phyloP scores from a whole-genome alignment of 2,888 invertebrate species.

The Protonemura montana region DNA sequence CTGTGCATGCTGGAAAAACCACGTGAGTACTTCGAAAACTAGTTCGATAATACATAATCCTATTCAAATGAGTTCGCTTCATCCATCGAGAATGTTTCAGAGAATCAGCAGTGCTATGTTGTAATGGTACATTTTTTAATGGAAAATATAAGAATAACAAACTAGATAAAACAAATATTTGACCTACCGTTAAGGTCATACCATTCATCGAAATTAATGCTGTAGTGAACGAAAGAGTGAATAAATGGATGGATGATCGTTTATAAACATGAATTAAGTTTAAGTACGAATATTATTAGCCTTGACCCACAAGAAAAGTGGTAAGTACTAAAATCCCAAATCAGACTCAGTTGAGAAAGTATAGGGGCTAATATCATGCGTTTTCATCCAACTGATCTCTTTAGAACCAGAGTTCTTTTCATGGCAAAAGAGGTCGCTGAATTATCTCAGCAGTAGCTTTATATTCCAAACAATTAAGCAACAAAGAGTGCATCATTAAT shows the following conservation, averaged over 20 bases:
- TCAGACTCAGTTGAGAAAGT: background rate
- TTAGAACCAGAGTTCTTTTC: background rate
- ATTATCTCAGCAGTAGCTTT: background rate
- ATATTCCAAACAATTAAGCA: slow-evolving; percentile 15
- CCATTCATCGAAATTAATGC: too few species aligned
- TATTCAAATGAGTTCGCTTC: background rate
- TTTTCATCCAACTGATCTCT: background rate
- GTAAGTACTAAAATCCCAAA: background rate
- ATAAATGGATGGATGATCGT: too few species aligned
- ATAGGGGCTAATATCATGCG: background rate
- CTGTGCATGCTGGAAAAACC: background rate
- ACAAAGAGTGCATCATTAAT: slow-evolving; percentile 21
- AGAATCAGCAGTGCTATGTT: too few species aligned
- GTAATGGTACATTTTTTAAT: too few species aligned
- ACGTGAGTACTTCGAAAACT: background rate
- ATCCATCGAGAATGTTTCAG: too few species aligned
- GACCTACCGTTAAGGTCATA: too few species aligned
- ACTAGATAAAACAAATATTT: too few species aligned
- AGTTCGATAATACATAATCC: background rate
- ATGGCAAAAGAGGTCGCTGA: background rate
- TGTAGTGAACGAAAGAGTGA: too few species aligned
- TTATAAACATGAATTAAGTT: too few species aligned
- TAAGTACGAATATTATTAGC: too few species aligned
- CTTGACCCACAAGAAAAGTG: too few species aligned
- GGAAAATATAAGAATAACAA: too few species aligned